Evolutionary conservation across 2,797 vertebrate species (phyloP).

Genomic region (Enteromius afrohamiltoni): DNA sequence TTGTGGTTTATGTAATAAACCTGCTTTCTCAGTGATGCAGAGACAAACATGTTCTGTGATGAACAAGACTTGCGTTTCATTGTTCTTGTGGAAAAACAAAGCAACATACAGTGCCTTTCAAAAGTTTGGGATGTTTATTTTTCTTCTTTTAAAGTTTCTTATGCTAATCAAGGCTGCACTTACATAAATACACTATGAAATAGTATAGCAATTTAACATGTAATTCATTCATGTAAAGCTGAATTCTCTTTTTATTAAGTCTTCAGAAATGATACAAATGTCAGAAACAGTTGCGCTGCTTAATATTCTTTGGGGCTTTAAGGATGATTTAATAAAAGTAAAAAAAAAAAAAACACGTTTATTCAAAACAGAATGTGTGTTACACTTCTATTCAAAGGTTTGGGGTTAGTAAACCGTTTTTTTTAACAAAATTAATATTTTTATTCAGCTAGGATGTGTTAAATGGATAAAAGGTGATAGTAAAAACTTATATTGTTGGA

Average conservation of each 20-base stretch:
- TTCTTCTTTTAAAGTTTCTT: not conserved
- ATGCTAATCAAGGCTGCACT: not conserved
- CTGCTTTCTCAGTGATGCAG: too few relatives aligned
- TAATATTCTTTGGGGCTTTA: not conserved
- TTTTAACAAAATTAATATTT: not conserved
- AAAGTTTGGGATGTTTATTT: not conserved
- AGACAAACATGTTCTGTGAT: not conserved
- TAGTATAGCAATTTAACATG: not conserved
- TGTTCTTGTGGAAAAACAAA: slow-evolving; percentile 1
- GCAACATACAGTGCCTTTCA: not conserved
- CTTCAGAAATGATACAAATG: not conserved
- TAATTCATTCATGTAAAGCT: not conserved
- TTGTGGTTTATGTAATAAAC: too few relatives aligned
- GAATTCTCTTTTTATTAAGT: not conserved
- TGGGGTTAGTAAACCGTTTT: not conserved
- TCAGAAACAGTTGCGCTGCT: not conserved
- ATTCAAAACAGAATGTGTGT: not conserved
- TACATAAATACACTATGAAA: not conserved
- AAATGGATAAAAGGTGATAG: too few relatives aligned
- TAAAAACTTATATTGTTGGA: too few relatives aligned
- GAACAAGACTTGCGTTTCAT: not conserved
- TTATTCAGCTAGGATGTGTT: not conserved
- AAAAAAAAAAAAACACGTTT: not conserved
- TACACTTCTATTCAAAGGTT: not conserved
- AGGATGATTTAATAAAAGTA: not conserved